phyloP scores from a whole-genome alignment of 2,113 vertebrate genomes.

The Corynorhinus townsendii region DNA sequence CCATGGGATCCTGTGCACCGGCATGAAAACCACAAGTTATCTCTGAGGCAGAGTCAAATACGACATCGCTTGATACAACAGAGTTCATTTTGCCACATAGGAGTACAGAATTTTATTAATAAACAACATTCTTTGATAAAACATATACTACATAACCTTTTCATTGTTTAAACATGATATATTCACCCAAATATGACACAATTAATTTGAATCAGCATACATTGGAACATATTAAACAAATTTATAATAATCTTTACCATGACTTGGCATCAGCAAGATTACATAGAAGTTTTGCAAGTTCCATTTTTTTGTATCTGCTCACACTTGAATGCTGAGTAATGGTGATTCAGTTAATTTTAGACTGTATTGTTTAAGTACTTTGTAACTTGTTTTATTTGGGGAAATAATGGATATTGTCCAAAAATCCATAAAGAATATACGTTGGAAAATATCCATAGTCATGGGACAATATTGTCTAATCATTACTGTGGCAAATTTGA shows the following conservation, averaged over 20 bases:
- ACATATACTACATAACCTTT: neutral
- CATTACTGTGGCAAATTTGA: neutral
- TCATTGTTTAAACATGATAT: neutral
- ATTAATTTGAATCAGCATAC: neutral
- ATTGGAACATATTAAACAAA: neutral
- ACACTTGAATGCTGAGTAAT: neutral
- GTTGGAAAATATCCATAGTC: neutral
- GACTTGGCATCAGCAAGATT: neutral
- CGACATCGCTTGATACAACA: neutral
- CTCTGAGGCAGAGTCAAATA: neutral
- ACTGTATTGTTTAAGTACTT: neutral
- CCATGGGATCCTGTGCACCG: neutral
- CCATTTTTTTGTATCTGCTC: neutral
- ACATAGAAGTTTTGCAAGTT: neutral
- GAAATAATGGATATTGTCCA: neutral
- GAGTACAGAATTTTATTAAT: neutral
- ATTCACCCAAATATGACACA: neutral
- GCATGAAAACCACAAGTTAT: neutral
- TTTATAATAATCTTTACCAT: neutral
- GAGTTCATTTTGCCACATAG: neutral
- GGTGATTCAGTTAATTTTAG: neutral
- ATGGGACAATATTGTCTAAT: conserved; percentile 15
- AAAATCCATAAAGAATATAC: neutral
- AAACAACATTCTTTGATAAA: neutral
- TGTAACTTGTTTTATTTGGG: neutral